Evolutionary conservation across 2,888 invertebrate species (phyloP).

Genomic region (Lithosia quadra): DNA sequence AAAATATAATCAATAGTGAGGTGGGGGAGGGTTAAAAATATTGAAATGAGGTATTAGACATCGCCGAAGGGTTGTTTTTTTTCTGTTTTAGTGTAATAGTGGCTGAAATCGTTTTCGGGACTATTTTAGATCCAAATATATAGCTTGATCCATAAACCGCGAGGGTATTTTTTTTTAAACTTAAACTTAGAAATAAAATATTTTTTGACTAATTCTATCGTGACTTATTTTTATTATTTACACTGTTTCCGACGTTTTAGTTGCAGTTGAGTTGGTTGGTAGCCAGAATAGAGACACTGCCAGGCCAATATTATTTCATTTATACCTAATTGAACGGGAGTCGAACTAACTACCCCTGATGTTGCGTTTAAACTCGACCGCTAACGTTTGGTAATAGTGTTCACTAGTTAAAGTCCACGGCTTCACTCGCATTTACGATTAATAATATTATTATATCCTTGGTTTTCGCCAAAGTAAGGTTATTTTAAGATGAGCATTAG

Average conservation of each 20-base stretch:
- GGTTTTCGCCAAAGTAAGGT: no score
- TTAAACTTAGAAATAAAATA: no score
- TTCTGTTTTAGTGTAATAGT: conserved; percentile 13
- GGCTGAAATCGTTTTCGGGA: background rate
- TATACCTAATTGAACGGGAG: background rate
- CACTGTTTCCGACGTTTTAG: background rate
- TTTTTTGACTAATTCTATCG: background rate
- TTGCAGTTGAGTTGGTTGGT: no score
- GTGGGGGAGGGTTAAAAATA: conserved; percentile 58
- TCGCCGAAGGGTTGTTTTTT: conserved; percentile 26
- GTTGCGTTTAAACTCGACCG: background rate
- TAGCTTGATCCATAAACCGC: background rate
- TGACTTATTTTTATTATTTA: background rate
- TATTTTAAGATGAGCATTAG: no score
- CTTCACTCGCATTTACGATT: no score
- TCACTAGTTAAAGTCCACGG: no score
- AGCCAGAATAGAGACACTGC: no score
- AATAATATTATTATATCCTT: no score
- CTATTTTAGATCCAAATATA: background rate
- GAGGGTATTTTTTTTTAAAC: no score
- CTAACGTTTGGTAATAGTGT: background rate
- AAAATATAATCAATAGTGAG: conserved; percentile 76
- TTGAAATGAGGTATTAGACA: conserved; percentile 49
- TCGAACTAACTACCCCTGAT: background rate
- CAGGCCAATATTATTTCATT: no score